Evolutionary conservation across 2,797 vertebrate species (phyloP).

Genomic region (Eptatretus atami): DNA sequence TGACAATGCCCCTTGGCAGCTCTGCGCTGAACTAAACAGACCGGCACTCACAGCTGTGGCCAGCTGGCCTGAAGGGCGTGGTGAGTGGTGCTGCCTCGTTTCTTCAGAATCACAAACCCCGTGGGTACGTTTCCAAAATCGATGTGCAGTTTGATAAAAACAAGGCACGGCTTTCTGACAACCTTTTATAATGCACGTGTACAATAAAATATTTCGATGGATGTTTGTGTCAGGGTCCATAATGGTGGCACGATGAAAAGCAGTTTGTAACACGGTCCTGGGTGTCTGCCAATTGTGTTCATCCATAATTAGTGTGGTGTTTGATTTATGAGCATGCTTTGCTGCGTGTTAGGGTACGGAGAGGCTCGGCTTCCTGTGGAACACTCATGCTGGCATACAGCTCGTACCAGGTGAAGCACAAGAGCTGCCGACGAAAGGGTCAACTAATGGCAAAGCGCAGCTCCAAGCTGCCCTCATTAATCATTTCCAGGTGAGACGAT

Average conservation of each 20-base stretch:
- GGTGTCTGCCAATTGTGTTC: not conserved
- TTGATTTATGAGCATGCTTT: not conserved
- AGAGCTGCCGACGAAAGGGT: no score
- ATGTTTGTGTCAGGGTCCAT: no score
- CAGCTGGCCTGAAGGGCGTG: slow-evolving; percentile 42
- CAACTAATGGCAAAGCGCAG: no score
- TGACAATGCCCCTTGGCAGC: slow-evolving; percentile 18
- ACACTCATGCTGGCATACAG: not conserved
- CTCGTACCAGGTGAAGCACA: not conserved
- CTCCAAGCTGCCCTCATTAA: no score
- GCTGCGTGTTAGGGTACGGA: not conserved
- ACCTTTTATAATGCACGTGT: no score
- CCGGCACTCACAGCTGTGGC: slow-evolving; percentile 37
- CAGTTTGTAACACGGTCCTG: no score
- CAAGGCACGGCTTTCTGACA: no score
- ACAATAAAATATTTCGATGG: no score
- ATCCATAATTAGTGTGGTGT: slow-evolving; percentile 3
- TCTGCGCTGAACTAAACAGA: slow-evolving; percentile 62
- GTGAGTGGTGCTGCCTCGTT: slow-evolving; percentile 38
- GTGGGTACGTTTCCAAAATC: no score
- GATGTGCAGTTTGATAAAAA: no score
- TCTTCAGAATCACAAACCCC: slow-evolving; percentile 14
- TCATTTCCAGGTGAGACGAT: no score
- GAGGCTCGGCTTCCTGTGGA: slow-evolving; percentile 5
- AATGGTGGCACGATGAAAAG: no score